Evolutionary conservation across 2,797 vertebrate species (phyloP).

Genomic region (Somateria mollissima): DNA sequence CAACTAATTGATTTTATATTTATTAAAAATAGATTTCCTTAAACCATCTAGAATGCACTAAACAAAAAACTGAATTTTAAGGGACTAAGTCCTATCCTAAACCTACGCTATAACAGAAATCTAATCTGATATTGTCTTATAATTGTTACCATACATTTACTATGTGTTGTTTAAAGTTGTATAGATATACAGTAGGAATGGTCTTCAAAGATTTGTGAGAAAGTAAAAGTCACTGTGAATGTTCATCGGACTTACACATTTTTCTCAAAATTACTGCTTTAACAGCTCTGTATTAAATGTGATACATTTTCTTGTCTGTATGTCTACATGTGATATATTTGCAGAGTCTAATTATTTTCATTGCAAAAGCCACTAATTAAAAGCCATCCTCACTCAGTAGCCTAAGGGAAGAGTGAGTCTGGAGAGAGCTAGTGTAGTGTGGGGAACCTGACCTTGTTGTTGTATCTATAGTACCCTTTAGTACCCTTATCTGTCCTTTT

Average conservation of each 20-base stretch:
- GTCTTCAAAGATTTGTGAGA: not conserved
- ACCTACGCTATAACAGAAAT: not conserved
- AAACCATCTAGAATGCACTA: not conserved
- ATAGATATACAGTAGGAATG: not conserved
- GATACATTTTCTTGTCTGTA: not conserved
- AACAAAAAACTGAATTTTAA: not conserved
- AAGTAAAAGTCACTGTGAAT: not conserved
- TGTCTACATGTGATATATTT: not conserved
- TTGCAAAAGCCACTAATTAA: not conserved
- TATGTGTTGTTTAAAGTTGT: not conserved
- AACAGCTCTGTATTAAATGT: not conserved
- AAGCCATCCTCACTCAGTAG: not conserved
- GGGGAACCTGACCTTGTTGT: not conserved
- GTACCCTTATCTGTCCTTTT: not conserved
- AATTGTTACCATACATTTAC: not conserved
- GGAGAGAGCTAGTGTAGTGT: not conserved
- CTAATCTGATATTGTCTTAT: not conserved
- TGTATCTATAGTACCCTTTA: not conserved
- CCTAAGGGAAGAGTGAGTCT: not conserved
- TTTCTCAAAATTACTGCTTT: not conserved
- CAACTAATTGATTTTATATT: not conserved
- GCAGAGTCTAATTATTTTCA: not conserved
- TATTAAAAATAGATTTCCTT: not conserved
- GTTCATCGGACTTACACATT: not conserved
- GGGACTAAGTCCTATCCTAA: not conserved